Evolutionary conservation across 2,888 invertebrate genomes (phyloP), one percentile per base, ranked within the genome.

Genomic region (Lasioglossum leucozonium): DNA sequence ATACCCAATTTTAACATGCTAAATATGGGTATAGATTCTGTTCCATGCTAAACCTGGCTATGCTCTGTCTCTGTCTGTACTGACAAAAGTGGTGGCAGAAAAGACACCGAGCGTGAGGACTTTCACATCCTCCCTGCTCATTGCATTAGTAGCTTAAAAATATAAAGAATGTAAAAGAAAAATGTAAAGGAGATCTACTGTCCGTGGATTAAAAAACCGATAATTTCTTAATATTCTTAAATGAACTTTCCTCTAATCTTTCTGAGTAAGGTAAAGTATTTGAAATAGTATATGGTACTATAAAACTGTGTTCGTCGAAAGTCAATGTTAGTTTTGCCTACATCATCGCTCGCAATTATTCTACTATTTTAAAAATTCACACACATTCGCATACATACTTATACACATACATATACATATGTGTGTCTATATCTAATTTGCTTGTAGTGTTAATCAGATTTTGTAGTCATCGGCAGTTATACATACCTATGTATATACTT

Each of bases 391-490:
- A 6, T 58, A n/a, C 62, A 72, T 58, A 37, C 58, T 30, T 30
- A 74, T 37, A 55, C 26, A 22, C 26, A 22, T 44, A 11, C 30
- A 69, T 62, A 40, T 30, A 62, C 30, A 22, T 65, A 62, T 69
- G 26, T 16, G 10, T 30, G 72, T 34, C 30, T 84, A 71, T 74
- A 30, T 42, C 44, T 83, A 74, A 16, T 55, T 65, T 65, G n/a
- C 62, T 37, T 26, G 55, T 55, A 65, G 16, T 42, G n/a, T 62
- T 84, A 75, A 22, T 84, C 62, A 58, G 62, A 40, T 34, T 55
- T 40, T 75, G 62, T 37, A 75, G 55, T 77, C 10, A 3, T 72
- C 74, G 84, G 78, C 84, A 84, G 84, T 84, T 51, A 74, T 77
- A 73, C 51, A 73, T 82, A 73, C 58, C 34, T 58, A 58, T 58